Percentiles rank a stretch among this genome's conserved stretches.
Evolutionary conservation across 2,888 invertebrate genomes (phyloP).

Genomic region (Macrostomum cliftonense): DNA sequence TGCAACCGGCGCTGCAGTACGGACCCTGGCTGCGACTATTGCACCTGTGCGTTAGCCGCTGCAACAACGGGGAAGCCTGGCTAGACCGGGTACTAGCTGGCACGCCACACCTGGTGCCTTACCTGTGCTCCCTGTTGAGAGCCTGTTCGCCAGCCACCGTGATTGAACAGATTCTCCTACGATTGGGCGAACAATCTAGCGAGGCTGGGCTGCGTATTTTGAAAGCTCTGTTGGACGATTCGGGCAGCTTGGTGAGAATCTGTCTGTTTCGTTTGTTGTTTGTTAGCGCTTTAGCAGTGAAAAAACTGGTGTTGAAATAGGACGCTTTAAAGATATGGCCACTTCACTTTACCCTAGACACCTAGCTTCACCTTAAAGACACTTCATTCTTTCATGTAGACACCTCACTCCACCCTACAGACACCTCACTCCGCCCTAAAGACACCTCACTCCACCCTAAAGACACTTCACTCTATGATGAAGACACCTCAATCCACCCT

Average conservation of each 20-base stretch:
- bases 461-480: too few species aligned
- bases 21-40: constrained; percentile 65
- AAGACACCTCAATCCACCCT: too few species aligned
- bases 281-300: too few species aligned
- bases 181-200: neutral
- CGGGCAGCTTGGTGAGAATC: neutral
- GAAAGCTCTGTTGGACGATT: neutral
- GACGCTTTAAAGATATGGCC: too few species aligned
- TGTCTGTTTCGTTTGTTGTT: too few species aligned
- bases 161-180: constrained; percentile 6
- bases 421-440: too few species aligned
- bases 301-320: too few species aligned
- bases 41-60: constrained; percentile 50
- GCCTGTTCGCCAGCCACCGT: constrained; percentile 46
- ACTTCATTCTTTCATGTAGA: too few species aligned
- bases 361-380: too few species aligned
- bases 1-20: constrained; percentile 35
- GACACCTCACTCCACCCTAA: too few species aligned
- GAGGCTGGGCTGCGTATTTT: neutral
- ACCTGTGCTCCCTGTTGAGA: constrained; percentile 49
- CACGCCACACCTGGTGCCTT: constrained; percentile 41
- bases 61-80: constrained; percentile 20
- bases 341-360: too few species aligned
- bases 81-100: constrained; percentile 19
- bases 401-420: too few species aligned